phyloP scores from a whole-genome alignment of 1,140 invertebrate species.

The Drosophila auraria region DNA sequence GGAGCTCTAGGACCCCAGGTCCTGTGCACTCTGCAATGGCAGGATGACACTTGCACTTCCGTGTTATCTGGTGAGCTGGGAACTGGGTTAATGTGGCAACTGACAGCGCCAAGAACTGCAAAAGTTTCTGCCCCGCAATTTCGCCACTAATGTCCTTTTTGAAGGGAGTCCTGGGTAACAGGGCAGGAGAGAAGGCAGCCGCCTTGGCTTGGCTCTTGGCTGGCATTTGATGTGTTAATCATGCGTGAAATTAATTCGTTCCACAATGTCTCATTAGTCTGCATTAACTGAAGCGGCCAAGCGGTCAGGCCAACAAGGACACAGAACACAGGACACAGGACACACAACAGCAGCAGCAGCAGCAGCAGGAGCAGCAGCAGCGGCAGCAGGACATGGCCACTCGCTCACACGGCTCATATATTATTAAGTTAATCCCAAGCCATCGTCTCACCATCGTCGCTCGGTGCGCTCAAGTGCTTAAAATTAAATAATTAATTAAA shows the following conservation, averaged over 20 bases:
- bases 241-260: conserved; percentile 85
- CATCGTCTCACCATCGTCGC: conserved; percentile 71
- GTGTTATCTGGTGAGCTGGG: conserved; percentile 57
- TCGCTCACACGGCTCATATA: conserved; percentile 74
- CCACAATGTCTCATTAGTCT: conserved; percentile 84
- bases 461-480: conserved; percentile 80
- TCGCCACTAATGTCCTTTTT: conserved; percentile 47
- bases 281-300: conserved; percentile 74
- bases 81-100: conserved; percentile 74
- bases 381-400: conserved; percentile 33
- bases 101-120: conserved; percentile 46
- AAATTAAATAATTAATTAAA: conserved; percentile 84
- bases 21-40: conserved; percentile 25
- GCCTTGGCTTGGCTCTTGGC: conserved; percentile 11
- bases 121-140: conserved; percentile 34
- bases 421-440: conserved; percentile 80
- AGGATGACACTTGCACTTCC: conserved; percentile 75
- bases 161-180: background rate
- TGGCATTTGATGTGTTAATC: conserved; percentile 84
- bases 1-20: background rate
- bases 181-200: background rate
- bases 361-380: conserved; percentile 4
- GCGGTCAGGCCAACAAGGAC: conserved; percentile 53
- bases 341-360: background rate
- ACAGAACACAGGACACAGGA: conserved; percentile 23